Evolutionary conservation across 2,888 invertebrate species (phyloP).

Genomic region (Tipula lateralis): DNA sequence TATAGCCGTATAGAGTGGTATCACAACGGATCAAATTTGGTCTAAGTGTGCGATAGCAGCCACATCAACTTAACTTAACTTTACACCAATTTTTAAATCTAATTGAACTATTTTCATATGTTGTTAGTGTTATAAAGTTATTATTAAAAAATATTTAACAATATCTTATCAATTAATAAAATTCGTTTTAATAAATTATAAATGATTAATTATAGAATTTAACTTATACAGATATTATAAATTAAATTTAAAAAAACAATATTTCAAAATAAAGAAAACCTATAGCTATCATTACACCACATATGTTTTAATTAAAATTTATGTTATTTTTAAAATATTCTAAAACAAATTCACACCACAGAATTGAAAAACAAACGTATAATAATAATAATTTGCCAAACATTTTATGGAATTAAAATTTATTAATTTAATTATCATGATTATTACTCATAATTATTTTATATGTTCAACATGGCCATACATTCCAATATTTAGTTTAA

Average conservation of each 20-base stretch:
- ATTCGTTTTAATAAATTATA: neutral
- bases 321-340: neutral
- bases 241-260: neutral
- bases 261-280: neutral
- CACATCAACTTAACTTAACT: too few species aligned
- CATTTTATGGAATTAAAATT: neutral
- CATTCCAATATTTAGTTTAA: neutral
- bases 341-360: neutral
- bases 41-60: too few species aligned
- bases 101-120: too few species aligned
- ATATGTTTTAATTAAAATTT: neutral
- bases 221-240: neutral
- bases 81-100: too few species aligned
- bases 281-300: neutral
- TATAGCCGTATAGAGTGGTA: too few species aligned
- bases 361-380: neutral
- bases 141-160: too few species aligned
- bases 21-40: too few species aligned
- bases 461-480: neutral
- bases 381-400: neutral
- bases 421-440: neutral
- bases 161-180: neutral
- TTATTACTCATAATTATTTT: neutral
- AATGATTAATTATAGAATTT: neutral
- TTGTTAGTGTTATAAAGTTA: too few species aligned